Percentiles rank a stretch among this genome's conserved stretches.
Evolutionary conservation across 1,140 invertebrate genomes (phyloP).

Genomic region (Drosophila lacertosa): DNA sequence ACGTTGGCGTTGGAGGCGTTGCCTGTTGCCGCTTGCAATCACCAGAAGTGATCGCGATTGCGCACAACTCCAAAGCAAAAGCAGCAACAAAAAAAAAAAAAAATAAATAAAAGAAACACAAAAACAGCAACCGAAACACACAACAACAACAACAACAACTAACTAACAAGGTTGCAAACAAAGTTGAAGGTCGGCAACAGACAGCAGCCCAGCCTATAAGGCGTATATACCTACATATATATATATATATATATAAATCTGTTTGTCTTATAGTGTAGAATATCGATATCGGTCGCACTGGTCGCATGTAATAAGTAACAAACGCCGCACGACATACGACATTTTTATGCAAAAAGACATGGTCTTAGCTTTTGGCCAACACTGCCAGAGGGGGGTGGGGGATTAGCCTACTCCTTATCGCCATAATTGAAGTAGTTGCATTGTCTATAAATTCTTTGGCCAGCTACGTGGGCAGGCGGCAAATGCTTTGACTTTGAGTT

Average conservation of each 20-base stretch:
- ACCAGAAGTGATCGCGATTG: slow-evolving; percentile 78
- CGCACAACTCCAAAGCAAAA: slow-evolving; percentile 63
- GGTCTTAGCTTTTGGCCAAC: slow-evolving; percentile 28
- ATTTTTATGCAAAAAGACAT: slow-evolving; percentile 75
- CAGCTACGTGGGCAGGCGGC: slow-evolving; percentile 71
- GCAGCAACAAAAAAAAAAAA: slow-evolving; percentile 11
- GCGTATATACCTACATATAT: slow-evolving; percentile 11
- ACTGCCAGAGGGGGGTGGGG: slow-evolving; percentile 6
- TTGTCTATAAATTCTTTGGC: slow-evolving; percentile 75
- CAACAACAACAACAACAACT: slow-evolving; percentile 28
- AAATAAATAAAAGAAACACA: slow-evolving; percentile 10
- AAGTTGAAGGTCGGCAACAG: slow-evolving; percentile 56
- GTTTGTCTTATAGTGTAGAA: slow-evolving; percentile 40
- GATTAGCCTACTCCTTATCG: slow-evolving; percentile 53
- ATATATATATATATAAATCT: slow-evolving; percentile 10
- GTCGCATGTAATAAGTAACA: slow-evolving; percentile 79
- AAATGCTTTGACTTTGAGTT: slow-evolving; percentile 54
- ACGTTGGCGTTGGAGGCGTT: slow-evolving; percentile 76
- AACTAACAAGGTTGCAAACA: slow-evolving; percentile 60
- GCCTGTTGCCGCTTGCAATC: slow-evolving; percentile 63
- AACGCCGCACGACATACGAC: slow-evolving; percentile 75
- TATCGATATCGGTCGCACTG: slow-evolving; percentile 70
- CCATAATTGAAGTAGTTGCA: slow-evolving; percentile 79
- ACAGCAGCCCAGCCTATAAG: slow-evolving; percentile 30
- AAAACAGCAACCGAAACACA: slow-evolving; percentile 28